These are phyloP conservation scores for Bradypodion ventrale DNA, from an alignment of 2,797 vertebrate genomes.

Conservation along the genomic window DNA sequence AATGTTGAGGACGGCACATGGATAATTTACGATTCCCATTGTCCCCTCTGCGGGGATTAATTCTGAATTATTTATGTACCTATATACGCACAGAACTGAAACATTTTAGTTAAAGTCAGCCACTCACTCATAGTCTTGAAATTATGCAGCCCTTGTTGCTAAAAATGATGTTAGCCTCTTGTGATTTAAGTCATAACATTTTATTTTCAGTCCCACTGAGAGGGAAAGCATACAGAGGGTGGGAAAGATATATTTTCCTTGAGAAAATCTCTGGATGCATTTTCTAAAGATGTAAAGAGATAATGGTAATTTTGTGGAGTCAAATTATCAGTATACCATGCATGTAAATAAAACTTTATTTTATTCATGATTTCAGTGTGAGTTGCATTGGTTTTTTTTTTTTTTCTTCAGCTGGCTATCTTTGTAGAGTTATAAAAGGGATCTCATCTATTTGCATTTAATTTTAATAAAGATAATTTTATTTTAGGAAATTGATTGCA, in stretches of 20 bases:
- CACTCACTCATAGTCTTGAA: conserved; percentile 90
- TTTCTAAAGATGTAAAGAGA: conserved; percentile 77
- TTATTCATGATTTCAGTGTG: conserved; percentile 65
- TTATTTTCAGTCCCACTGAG: conserved; percentile 89
- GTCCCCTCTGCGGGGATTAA: conserved; percentile 97
- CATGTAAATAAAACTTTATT: conserved; percentile 75
- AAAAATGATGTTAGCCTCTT: conserved; percentile 95
- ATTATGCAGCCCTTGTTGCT: conserved; percentile 89
- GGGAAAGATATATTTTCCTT: conserved; percentile 76
- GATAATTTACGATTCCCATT: conserved; percentile 98
- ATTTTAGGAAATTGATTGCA: conserved; percentile 68
- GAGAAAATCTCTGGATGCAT: conserved; percentile 72
- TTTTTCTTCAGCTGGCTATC: conserved; percentile 54
- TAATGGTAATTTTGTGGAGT: conserved; percentile 74
- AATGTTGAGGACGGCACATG: conserved; percentile 88
- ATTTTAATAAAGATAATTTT: conserved; percentile 69
- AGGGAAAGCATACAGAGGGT: conserved; percentile 80
- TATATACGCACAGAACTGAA: conserved; percentile 92
- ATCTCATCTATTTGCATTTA: conserved; percentile 70
- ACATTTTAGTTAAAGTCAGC: conserved; percentile 98
- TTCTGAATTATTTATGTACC: conserved; percentile 99
- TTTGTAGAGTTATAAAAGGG: conserved; percentile 66
- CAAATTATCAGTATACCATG: conserved; percentile 68
- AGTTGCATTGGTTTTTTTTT: neutral
- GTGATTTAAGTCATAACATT: conserved; percentile 98